phyloP scores from a whole-genome alignment of 1,140 invertebrate species.

The Temnothorax nylanderi region DNA sequence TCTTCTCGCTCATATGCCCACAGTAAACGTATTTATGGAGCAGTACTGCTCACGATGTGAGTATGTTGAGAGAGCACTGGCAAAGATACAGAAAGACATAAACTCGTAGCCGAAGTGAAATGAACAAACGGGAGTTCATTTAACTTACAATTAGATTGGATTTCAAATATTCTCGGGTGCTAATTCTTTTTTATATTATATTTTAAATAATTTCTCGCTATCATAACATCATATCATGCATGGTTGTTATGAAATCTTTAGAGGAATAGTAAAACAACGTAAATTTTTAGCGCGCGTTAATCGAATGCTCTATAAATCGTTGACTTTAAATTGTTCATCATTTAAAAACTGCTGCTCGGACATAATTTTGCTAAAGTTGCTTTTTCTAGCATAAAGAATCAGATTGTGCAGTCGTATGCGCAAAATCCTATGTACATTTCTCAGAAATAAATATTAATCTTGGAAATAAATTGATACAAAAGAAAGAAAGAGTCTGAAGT shows the following conservation, averaged over 20 bases:
- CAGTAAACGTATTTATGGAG: conserved; percentile 42
- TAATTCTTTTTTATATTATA: not conserved
- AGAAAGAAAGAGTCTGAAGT: not conserved
- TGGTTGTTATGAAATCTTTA: not conserved
- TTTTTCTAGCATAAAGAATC: not conserved
- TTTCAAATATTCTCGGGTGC: not conserved
- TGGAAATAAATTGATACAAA: not conserved
- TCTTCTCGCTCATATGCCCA: not conserved
- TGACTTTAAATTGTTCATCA: not conserved
- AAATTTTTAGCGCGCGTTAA: not conserved
- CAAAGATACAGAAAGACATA: not conserved
- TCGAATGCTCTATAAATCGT: not conserved
- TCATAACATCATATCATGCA: not conserved
- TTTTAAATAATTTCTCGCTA: not conserved
- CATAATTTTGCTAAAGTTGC: not conserved
- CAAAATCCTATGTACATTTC: not conserved
- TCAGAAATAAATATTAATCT: conserved; percentile 1
- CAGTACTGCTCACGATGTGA: not conserved
- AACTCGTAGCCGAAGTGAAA: not conserved
- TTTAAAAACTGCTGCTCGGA: not conserved
- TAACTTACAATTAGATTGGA: not conserved
- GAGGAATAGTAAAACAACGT: not conserved
- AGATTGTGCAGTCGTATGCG: not conserved
- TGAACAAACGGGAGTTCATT: not conserved
- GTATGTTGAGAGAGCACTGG: conserved; percentile 23